Evolutionary conservation across 2,797 vertebrate genomes (phyloP).

Genomic region (Toxotes lorentzi): DNA sequence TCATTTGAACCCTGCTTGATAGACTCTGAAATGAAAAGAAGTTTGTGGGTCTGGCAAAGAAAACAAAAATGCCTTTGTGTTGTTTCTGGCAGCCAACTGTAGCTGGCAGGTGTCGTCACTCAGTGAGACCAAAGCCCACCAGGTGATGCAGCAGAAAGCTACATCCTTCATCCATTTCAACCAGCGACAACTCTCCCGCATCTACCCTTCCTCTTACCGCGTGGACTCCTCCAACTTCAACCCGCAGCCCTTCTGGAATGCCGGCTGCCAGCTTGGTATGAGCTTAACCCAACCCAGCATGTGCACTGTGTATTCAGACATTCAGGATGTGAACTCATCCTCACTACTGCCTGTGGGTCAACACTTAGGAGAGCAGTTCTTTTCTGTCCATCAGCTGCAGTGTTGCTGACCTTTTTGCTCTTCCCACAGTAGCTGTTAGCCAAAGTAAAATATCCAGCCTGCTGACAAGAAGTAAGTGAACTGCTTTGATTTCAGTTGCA

Average conservation of each 20-base stretch:
- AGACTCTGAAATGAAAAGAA: background rate
- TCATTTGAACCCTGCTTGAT: background rate
- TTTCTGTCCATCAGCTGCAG: constrained; percentile 1
- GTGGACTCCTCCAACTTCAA: constrained; percentile 99
- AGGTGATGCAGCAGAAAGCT: constrained; percentile 95
- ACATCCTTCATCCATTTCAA: constrained; percentile 92
- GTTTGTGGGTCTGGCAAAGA: background rate
- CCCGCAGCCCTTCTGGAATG: constrained; percentile 98
- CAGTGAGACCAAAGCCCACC: constrained; percentile 97
- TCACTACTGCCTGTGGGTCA: background rate
- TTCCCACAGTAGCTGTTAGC: background rate
- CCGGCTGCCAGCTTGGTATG: constrained; percentile 95
- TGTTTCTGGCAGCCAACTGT: constrained; percentile 79
- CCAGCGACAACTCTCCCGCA: constrained; percentile 94
- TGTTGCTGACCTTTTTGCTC: background rate
- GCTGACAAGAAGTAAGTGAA: background rate
- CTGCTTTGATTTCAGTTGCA: constrained; percentile 86
- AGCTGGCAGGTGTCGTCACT: constrained; percentile 98
- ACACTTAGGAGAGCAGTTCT: background rate
- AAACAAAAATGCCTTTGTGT: constrained; percentile 6
- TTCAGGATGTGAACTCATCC: background rate
- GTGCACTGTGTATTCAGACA: background rate
- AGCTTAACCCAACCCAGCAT: rapidly evolving
- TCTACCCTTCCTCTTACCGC: constrained; percentile 96
- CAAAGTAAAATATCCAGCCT: background rate